These are phyloP conservation scores for Chiloscyllium punctatum DNA, from an alignment of 2,797 vertebrate species.

Conservation along the genomic window DNA sequence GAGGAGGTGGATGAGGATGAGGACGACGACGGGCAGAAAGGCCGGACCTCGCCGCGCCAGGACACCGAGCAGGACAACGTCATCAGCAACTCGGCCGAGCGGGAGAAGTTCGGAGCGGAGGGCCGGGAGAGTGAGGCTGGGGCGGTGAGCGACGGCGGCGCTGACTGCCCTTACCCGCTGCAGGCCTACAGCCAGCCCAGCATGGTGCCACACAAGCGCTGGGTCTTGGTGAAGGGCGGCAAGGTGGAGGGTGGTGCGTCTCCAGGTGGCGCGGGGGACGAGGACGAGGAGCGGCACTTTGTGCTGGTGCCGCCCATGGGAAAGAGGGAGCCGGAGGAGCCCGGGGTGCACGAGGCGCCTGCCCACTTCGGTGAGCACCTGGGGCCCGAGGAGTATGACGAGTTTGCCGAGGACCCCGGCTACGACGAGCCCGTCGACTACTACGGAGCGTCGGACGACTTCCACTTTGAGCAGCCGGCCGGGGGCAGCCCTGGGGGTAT, in stretches of 20 bases:
- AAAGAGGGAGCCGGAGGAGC: constrained; percentile 50
- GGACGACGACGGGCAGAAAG: constrained; percentile 10
- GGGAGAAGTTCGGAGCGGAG: constrained; percentile 14
- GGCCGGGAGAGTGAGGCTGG: constrained; percentile 55
- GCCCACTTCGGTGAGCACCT: not conserved
- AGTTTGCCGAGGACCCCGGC: constrained; percentile 15
- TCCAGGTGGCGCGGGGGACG: constrained; percentile 45
- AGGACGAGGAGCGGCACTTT: constrained; percentile 46
- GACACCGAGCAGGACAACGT: constrained; percentile 32
- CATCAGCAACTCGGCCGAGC: constrained; percentile 42
- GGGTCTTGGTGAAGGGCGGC: constrained; percentile 73
- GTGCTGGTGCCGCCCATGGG: constrained; percentile 49
- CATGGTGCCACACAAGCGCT: constrained; percentile 80
- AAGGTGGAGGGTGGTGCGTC: constrained; percentile 41
- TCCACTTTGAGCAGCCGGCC: constrained; percentile 56
- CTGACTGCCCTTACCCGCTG: constrained; percentile 50
- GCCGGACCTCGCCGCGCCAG: constrained; percentile 17
- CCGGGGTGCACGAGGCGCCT: constrained; percentile 19
- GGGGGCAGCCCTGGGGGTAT: constrained; percentile 42
- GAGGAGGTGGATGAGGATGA: constrained; percentile 41
- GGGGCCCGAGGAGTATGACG: not conserved
- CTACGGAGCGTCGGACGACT: constrained; percentile 72
- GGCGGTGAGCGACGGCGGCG: constrained; percentile 52
- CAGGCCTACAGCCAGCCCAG: constrained; percentile 66
- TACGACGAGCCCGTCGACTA: constrained; percentile 66